Evolutionary conservation across 2,113 vertebrate genomes (phyloP), one percentile per base, ranked within the genome.

Genomic region (Cheilinus undulatus): DNA sequence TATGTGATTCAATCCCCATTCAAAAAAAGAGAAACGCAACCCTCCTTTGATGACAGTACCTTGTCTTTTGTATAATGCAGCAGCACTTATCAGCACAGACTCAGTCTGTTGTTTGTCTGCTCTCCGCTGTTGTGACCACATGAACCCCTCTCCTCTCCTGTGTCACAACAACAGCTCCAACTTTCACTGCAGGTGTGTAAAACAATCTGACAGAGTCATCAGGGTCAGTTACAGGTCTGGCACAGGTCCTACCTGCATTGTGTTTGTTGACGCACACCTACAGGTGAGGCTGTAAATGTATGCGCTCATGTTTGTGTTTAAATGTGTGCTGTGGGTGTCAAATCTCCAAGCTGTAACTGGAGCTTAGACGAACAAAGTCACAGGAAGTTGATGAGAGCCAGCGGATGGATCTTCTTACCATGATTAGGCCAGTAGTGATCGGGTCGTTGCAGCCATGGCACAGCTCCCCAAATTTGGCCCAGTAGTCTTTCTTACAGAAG

Each of bases 401-500:
- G 63, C 5, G 3, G 64, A 58, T 32, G 42, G 61, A 80, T 76
- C 49, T 45, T 78, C 82, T 95, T 91, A 99, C 98, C 98, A 99
- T 99, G 92, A 99, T 96, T 74, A 99, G 94, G 64, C 98, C 98
- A 40, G 97, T 99, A 92, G 94, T 95, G 93, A 99, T 99, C 11
- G 96, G 96, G 90, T 99, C 97, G 0, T 94, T 96, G 89, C 98
- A 99, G 80, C 97, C 97, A 0, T 99, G 97, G 90, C 98, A 99
- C 34, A 97, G 93, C 88, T 98, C 96, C 27, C 97, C 97, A 0
- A 96, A 99, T 76, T 91, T 95, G 20, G 93, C 89, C 97, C 98
- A 99, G 92, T 98, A 99, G 89, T 99, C 97, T 83, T 95, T 97
- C 94, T 97, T 97, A 89, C 98, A 99, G 94, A 96, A 99, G 48